Conservation (phyloP, 2,113 vertebrate genomes). For the Oenanthe oenanthe region DNA sequence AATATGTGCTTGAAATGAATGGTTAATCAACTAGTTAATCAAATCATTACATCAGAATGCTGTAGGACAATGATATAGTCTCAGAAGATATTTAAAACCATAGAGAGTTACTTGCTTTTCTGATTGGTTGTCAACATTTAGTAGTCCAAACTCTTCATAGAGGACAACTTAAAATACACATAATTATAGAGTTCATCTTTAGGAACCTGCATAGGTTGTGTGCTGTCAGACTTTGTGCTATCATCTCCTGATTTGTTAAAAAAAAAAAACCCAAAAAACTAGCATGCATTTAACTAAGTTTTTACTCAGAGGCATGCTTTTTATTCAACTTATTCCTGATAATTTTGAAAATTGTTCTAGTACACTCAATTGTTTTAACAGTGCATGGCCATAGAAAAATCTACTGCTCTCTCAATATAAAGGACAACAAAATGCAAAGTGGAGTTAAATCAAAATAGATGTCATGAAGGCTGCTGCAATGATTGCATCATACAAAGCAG, state of each 20-base stretch:
- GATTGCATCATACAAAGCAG: background rate
- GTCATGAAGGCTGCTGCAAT: background rate
- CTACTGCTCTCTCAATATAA: background rate
- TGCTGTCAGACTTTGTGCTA: background rate
- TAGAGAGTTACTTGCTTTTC: background rate
- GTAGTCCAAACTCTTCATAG: background rate
- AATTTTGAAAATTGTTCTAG: background rate
- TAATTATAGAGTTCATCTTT: background rate
- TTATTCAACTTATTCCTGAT: background rate
- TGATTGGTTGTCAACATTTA: background rate
- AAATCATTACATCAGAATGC: background rate
- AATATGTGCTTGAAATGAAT: background rate
- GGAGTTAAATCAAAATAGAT: background rate
- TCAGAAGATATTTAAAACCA: background rate
- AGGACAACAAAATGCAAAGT: background rate
- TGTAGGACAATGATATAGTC: background rate
- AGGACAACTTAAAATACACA: background rate
- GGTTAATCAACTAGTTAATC: background rate
- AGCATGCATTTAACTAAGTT: background rate
- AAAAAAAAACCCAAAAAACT: too few species aligned
- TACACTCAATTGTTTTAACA: background rate
- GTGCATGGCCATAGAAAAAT: background rate
- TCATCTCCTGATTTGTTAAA: background rate
- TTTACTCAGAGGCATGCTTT: background rate
- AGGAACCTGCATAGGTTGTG: background rate